Evolutionary conservation across 92 coral and sea anemone species (phyloP).

Genomic region (Blastomussa wellsi): DNA sequence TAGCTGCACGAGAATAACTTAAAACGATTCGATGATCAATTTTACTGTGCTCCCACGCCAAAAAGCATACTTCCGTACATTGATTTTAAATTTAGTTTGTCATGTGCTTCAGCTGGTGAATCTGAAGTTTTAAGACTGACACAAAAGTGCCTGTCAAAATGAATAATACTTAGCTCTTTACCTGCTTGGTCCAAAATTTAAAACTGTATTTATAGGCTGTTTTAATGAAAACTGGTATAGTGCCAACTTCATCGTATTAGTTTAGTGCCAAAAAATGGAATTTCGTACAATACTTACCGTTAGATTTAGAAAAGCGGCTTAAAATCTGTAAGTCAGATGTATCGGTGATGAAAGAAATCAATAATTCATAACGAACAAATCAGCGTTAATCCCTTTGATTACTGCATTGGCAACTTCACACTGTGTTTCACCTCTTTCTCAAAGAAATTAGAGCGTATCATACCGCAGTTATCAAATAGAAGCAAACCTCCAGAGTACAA

Average conservation of each 20-base stretch:
- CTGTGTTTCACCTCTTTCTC: not conserved
- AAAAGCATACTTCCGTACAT: no score
- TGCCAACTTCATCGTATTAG: no score
- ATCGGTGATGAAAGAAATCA: not conserved
- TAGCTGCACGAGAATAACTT: not conserved
- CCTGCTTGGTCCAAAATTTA: not conserved
- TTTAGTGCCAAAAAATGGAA: not conserved
- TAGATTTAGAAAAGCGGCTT: not conserved
- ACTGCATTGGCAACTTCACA: not conserved
- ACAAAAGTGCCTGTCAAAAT: no score
- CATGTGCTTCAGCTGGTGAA: no score
- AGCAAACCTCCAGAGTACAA: no score
- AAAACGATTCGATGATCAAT: not conserved
- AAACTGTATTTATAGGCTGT: not conserved
- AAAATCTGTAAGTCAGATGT: not conserved
- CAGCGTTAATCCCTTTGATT: not conserved
- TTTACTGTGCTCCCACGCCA: no score
- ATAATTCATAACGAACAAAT: not conserved
- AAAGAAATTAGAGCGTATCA: not conserved
- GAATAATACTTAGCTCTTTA: not conserved
- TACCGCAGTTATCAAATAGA: no score
- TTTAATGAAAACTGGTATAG: no score
- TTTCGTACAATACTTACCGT: not conserved
- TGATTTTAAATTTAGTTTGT: no score
- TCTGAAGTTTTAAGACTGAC: no score